Evolutionary conservation across 2,797 vertebrate genomes (phyloP), one percentile per base, ranked within the genome.

Genomic region (Ibycter americanus): DNA sequence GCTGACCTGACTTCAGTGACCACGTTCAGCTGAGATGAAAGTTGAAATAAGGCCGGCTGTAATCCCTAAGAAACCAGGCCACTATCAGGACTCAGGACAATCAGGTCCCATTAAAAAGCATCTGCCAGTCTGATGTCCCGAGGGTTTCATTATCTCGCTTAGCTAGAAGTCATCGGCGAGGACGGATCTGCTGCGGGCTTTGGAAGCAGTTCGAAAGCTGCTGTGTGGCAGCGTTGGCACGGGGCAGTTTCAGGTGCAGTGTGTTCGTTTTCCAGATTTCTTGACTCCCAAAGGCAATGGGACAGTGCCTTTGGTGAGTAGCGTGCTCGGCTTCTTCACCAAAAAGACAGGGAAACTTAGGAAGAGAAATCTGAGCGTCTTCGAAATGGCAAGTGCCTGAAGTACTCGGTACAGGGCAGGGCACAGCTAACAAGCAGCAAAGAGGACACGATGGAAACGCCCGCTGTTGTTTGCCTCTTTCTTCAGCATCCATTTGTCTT

Each of bases 21-120:
- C 77, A 44, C 0, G 0, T 68, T 88, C 46, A 68, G 82, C 84
- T 51, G 87, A 87, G 79, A 76, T 40, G 32, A 73, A 94, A 95
- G 93, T 84, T 96, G 92, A 96, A 93, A 36, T 77, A 76, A 93
- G 94, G 95, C 58, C 10, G 23, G 32, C 79, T 61, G 59, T 95
- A 96, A 96, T 95, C 94, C 85, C 58, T 46, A 47, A 62, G 76
- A 89, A 95, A 95, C 66, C 63, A 95, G 94, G 96, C 66, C 80
- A 73, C 70, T 93, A 67, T 88, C 58, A 73, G 90, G 92, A 90
- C 88, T 90, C 83, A 72, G 89, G 86, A 96, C 79, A 92, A 63
- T 85, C 79, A 81, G 58, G 89, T 83, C 38, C 90, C 44, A 66
- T 92, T 93, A 96, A 93, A 81, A 89, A 85, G 68, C 93, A 88